Conservation (phyloP, 2,113 vertebrate species). For the Aegithalos caudatus region DNA sequence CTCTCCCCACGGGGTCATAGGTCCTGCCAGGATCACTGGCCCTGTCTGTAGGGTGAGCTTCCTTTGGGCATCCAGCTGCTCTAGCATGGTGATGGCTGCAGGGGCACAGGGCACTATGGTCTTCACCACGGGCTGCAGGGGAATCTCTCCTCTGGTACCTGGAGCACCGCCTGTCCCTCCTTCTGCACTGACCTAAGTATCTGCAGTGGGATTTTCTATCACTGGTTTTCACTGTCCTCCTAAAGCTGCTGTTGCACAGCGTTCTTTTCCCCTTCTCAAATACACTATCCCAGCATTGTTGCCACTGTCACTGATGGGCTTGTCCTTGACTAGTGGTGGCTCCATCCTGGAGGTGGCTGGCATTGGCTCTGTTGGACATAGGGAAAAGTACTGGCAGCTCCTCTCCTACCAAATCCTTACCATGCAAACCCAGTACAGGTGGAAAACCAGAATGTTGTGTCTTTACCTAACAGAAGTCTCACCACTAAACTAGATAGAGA, state of each 20-base stretch:
- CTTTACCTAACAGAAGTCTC: neutral
- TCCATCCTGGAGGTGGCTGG: neutral
- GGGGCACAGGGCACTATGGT: neutral
- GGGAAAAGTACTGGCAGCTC: neutral
- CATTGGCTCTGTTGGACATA: neutral
- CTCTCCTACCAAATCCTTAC: neutral
- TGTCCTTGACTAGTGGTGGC: neutral
- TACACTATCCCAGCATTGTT: neutral
- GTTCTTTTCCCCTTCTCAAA: neutral
- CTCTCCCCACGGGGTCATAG: neutral
- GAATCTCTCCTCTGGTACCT: neutral
- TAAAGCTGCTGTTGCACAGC: neutral
- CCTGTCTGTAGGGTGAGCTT: neutral
- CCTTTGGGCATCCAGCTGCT: neutral
- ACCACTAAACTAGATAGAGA: neutral
- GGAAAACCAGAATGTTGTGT: neutral
- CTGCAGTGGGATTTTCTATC: neutral
- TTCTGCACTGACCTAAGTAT: neutral
- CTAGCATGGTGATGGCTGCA: neutral
- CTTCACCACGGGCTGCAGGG: neutral
- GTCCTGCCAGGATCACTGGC: neutral
- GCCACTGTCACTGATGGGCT: neutral
- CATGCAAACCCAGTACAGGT: neutral
- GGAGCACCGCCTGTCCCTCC: neutral
- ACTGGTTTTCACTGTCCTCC: neutral